Percentiles rank a stretch among this genome's conserved stretches.
These are phyloP conservation scores for Drosophila bunnanda DNA, from an alignment of 2,888 invertebrate species.

Conservation along the genomic window DNA sequence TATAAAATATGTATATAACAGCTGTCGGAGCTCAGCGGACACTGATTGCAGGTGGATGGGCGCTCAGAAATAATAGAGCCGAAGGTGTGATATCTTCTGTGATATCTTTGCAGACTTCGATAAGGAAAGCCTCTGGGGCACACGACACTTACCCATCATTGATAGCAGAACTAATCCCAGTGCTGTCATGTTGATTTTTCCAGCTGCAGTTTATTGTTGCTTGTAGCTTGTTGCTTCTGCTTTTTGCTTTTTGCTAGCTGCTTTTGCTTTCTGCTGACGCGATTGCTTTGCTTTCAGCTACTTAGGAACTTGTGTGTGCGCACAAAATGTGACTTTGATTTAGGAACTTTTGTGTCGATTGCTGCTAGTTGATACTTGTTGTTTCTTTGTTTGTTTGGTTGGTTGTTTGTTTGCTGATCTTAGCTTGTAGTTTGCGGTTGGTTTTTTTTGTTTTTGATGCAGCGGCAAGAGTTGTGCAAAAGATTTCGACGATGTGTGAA, in stretches of 20 bases:
- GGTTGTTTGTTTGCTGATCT: constrained; percentile 10
- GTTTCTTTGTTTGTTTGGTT: constrained; percentile 16
- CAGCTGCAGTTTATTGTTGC: constrained; percentile 35
- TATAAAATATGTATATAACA: background rate
- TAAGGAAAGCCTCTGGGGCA: constrained; percentile 8
- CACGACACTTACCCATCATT: constrained; percentile 79
- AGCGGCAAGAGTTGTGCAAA: constrained; percentile 69
- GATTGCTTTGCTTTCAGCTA: constrained; percentile 18
- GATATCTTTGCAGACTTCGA: constrained; percentile 1
- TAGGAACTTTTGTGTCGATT: constrained; percentile 55
- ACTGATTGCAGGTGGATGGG: constrained; percentile 57
- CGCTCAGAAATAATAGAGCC: constrained; percentile 46
- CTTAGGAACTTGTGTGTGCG: constrained; percentile 53
- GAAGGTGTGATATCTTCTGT: constrained; percentile 3
- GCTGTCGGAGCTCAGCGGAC: constrained; percentile 25
- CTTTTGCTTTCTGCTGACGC: constrained; percentile 29
- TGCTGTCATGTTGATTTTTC: constrained; percentile 60
- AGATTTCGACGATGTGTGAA: constrained; percentile 35
- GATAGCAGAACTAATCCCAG: constrained; percentile 81
- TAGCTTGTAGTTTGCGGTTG: constrained; percentile 4
- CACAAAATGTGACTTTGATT: constrained; percentile 54
- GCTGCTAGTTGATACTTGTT: constrained; percentile 23
- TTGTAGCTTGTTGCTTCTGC: constrained; percentile 35
- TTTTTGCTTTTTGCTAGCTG: constrained; percentile 9
- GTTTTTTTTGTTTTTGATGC: constrained; percentile 6